phyloP scores from a whole-genome alignment of 2,113 vertebrate genomes.

The Theristicus caerulescens region DNA sequence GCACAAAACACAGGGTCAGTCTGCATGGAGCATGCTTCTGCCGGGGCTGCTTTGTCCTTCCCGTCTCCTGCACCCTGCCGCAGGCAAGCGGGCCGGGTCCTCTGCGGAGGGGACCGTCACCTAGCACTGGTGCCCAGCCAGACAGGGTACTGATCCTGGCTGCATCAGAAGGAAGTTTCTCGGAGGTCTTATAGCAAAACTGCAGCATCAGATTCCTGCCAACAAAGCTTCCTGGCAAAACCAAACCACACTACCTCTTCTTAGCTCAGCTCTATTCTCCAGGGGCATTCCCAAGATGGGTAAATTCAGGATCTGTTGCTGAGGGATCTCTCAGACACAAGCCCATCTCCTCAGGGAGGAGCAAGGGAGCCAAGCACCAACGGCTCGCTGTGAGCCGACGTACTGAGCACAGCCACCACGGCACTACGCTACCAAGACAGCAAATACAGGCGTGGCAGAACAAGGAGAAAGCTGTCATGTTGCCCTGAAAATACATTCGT shows the following conservation, averaged over 20 bases:
- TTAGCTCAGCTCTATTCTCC: not conserved
- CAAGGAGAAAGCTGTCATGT: not conserved
- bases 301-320: not conserved
- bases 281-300: not conserved
- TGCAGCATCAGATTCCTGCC: not conserved
- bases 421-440: not conserved
- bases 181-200: not conserved
- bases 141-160: not conserved
- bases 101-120: not conserved
- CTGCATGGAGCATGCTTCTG: not conserved
- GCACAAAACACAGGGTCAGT: not conserved
- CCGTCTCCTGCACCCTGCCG: not conserved
- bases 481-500: not conserved
- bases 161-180: not conserved
- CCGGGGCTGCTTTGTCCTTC: not conserved
- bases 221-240: not conserved
- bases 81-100: not conserved
- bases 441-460: not conserved
- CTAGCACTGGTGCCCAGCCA: not conserved
- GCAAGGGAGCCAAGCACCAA: not conserved
- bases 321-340: not conserved
- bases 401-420: not conserved
- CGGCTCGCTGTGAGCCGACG: fast-evolving
- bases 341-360: not conserved
- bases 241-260: not conserved